Conservation (phyloP, 2,888 invertebrate species). For the Phortica okadai region DNA sequence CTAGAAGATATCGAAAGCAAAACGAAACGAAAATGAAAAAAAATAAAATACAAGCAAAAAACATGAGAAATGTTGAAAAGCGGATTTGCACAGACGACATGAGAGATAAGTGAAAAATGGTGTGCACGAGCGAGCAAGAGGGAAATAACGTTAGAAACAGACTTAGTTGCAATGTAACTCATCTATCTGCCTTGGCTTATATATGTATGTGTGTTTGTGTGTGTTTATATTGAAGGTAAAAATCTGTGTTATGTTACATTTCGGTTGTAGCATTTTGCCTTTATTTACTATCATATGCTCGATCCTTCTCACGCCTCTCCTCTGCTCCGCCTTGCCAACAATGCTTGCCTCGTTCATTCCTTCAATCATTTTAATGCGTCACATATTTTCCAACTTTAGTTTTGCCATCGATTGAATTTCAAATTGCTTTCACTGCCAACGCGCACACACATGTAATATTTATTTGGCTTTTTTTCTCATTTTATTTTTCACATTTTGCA, state of each 20-base stretch:
- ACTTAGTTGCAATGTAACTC: neutral
- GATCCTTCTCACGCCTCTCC: neutral
- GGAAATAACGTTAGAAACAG: neutral
- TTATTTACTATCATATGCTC: neutral
- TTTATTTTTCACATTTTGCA: neutral
- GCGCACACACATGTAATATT: neutral
- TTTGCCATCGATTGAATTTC: constrained; percentile 23
- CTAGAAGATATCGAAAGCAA: neutral
- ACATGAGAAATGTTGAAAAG: constrained; percentile 2
- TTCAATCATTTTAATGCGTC: neutral
- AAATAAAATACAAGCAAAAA: neutral
- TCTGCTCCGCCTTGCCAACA: too few species aligned
- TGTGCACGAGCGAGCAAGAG: neutral
- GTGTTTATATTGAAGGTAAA: neutral
- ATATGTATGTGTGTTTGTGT: neutral
- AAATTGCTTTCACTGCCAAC: constrained; percentile 23
- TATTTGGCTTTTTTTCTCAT: neutral
- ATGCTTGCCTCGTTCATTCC: neutral
- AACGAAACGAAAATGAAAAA: neutral
- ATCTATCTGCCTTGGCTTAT: neutral
- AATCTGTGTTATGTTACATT: constrained; percentile 19
- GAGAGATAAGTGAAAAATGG: neutral
- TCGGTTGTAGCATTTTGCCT: neutral
- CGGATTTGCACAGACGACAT: neutral
- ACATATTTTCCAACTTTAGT: neutral